phyloP scores from a whole-genome alignment of 2,113 vertebrate species.

The Brachionichthys hirsutus region DNA sequence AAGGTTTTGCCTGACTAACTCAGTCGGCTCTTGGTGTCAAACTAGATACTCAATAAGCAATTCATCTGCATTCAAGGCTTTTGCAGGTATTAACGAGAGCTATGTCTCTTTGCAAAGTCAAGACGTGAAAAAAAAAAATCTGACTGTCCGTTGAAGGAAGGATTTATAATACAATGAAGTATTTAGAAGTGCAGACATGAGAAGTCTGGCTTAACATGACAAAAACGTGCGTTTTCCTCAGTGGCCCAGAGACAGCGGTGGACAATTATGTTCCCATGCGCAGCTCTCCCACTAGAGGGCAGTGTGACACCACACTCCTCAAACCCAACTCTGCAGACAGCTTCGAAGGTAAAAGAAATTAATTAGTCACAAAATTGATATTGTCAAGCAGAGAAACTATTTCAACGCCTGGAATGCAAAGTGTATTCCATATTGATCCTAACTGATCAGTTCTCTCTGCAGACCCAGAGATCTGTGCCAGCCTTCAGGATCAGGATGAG shows the following conservation, averaged over 20 bases:
- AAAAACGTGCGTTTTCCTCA: slow-evolving; percentile 30
- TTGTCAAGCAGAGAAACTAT: not conserved
- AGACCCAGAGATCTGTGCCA: slow-evolving; percentile 41
- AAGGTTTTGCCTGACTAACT: slow-evolving; percentile 82
- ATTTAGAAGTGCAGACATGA: not conserved
- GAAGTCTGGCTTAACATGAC: not conserved
- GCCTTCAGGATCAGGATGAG: slow-evolving; percentile 54
- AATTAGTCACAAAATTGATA: not conserved
- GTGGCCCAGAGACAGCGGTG: slow-evolving; percentile 30
- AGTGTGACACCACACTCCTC: slow-evolving; percentile 62
- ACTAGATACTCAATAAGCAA: accelerated
- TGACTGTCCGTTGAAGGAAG: not conserved
- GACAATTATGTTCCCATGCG: slow-evolving; percentile 65
- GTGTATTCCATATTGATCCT: not conserved
- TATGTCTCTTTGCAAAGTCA: not conserved
- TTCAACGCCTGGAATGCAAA: not conserved
- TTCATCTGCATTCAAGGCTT: accelerated
- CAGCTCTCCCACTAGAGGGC: slow-evolving; percentile 38
- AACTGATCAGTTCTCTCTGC: slow-evolving; percentile 2
- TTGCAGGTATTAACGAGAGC: not conserved
- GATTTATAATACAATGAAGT: no score
- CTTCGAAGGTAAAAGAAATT: slow-evolving; percentile 65
- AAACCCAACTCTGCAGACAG: slow-evolving; percentile 20
- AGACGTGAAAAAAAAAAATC: not conserved
- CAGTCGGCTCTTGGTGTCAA: slow-evolving; percentile 69